These are phyloP conservation scores for Pao palembangensis DNA, from an alignment of 2,113 vertebrate species.

Conservation along the genomic window DNA sequence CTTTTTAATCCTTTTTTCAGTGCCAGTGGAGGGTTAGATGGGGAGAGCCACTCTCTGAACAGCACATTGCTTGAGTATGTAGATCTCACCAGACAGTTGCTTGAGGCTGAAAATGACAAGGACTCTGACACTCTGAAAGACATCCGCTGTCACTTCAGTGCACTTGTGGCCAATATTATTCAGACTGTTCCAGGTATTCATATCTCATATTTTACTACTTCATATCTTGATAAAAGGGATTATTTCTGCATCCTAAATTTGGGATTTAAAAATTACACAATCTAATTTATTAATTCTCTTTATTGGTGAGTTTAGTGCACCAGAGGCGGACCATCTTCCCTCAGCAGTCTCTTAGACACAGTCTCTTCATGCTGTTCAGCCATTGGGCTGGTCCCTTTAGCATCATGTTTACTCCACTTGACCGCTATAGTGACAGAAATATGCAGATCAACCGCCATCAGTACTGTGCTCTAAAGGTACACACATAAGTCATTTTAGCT, in stretches of 20 bases:
- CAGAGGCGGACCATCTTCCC: slow-evolving; percentile 97
- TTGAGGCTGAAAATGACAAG: slow-evolving; percentile 99
- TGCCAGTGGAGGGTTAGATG: slow-evolving; percentile 94
- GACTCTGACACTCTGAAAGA: slow-evolving; percentile 96
- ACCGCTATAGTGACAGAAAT: slow-evolving; percentile 98
- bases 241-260: background rate
- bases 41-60: slow-evolving; percentile 96
- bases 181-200: slow-evolving; percentile 95
- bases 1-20: slow-evolving; percentile 57
- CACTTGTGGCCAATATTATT: slow-evolving; percentile 98
- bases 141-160: slow-evolving; percentile 98
- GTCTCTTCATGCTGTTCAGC: slow-evolving; percentile 98
- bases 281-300: background rate
- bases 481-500: background rate
- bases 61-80: slow-evolving; percentile 94
- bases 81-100: slow-evolving; percentile 92
- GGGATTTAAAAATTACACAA: background rate
- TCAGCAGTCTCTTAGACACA: slow-evolving; percentile 96
- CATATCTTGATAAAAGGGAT: background rate
- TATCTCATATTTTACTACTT: background rate
- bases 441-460: slow-evolving; percentile 98
- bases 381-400: slow-evolving; percentile 99
- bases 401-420: slow-evolving; percentile 99
- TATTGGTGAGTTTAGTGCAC: slow-evolving; percentile 79
- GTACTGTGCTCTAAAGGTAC: slow-evolving; percentile 98